Percentiles rank a stretch among this genome's conserved stretches.
Evolutionary conservation across 2,888 invertebrate genomes (phyloP).

Genomic region (Iselma pallidipennis): DNA sequence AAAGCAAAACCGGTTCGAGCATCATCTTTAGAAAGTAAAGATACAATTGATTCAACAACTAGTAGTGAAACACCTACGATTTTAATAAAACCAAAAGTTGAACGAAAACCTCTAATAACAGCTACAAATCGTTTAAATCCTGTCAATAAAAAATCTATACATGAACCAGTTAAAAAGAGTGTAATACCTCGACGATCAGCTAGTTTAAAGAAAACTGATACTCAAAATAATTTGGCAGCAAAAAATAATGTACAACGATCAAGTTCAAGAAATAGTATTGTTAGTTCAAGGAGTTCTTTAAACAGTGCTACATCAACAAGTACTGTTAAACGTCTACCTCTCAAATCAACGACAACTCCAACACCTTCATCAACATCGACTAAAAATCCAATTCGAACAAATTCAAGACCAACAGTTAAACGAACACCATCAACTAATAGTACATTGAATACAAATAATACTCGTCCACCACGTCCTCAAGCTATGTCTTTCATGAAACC

Average conservation of each 20-base stretch:
- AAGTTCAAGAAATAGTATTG: slow-evolving; percentile 75
- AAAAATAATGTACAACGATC: slow-evolving; percentile 72
- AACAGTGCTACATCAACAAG: slow-evolving; percentile 79
- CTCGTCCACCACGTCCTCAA: slow-evolving; percentile 51
- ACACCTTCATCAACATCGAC: slow-evolving; percentile 10
- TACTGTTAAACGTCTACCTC: slow-evolving; percentile 73
- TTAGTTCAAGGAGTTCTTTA: slow-evolving; percentile 81
- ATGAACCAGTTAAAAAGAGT: slow-evolving; percentile 43
- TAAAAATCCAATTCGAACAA: slow-evolving; percentile 29
- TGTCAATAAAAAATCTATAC: slow-evolving; percentile 39
- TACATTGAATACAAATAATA: slow-evolving; percentile 41
- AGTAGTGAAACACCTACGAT: slow-evolving; percentile 49
- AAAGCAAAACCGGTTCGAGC: slow-evolving; percentile 38
- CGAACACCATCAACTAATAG: slow-evolving; percentile 60
- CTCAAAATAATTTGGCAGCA: slow-evolving; percentile 40
- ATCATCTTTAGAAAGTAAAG: slow-evolving; percentile 55
- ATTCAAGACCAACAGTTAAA: slow-evolving; percentile 49
- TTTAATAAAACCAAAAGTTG: background rate
- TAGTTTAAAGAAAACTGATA: slow-evolving; percentile 53
- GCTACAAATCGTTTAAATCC: background rate
- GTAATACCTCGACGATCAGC: slow-evolving; percentile 52
- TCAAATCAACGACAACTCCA: slow-evolving; percentile 39
- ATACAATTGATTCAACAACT: slow-evolving; percentile 56
- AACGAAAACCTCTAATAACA: background rate
- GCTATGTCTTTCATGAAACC: slow-evolving; percentile 78